These are phyloP conservation scores for Tinamus major DNA, from an alignment of 2,797 vertebrate species.

Conservation along the genomic window DNA sequence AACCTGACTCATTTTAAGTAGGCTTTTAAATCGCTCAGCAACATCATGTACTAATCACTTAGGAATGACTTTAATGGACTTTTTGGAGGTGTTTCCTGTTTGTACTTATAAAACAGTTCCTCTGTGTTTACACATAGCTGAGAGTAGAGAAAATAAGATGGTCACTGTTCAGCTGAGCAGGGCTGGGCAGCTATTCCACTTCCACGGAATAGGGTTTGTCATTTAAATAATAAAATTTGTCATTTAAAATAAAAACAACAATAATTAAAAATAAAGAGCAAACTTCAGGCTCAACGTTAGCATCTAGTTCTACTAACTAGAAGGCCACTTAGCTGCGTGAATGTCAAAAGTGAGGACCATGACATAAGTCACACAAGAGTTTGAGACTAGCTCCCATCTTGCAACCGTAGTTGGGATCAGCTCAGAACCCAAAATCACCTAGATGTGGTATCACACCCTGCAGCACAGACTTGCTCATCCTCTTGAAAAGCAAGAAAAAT, in stretches of 20 bases:
- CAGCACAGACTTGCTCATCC: not conserved
- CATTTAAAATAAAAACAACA: too few relatives aligned
- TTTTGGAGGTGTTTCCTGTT: not conserved
- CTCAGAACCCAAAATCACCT: not conserved
- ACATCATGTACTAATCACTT: rapidly evolving
- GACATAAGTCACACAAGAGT: not conserved
- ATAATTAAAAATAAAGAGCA: too few relatives aligned
- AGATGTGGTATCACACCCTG: not conserved
- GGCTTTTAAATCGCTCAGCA: not conserved
- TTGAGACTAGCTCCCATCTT: not conserved
- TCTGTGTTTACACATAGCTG: not conserved
- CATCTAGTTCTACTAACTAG: not conserved
- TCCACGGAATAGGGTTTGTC: rapidly evolving
- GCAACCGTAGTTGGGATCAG: not conserved
- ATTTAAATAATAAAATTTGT: not conserved
- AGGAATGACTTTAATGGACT: not conserved
- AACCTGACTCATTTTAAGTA: not conserved
- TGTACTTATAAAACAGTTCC: not conserved
- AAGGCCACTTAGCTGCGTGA: not conserved
- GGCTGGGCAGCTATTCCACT: too few relatives aligned
- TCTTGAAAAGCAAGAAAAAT: not conserved
- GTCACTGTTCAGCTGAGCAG: rapidly evolving
- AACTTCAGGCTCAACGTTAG: not conserved
- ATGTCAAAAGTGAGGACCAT: not conserved
- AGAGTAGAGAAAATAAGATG: too few relatives aligned